Conservation (phyloP, 2,888 invertebrate species). For the Aelia acuminata region DNA sequence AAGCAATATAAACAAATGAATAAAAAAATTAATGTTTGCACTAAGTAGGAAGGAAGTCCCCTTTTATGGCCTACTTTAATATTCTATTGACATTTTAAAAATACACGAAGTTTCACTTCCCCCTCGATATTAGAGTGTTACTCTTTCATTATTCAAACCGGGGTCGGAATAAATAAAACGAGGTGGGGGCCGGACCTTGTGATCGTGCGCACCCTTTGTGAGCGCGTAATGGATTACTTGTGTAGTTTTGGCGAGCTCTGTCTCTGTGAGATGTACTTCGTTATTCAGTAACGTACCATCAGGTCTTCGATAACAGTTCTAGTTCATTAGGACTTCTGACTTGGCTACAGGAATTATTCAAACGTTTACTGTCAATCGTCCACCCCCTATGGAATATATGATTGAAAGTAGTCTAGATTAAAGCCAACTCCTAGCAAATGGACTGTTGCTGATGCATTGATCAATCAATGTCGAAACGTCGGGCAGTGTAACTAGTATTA, state of each 20-base stretch:
- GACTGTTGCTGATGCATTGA: neutral
- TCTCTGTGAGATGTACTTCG: neutral
- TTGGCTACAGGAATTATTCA: neutral
- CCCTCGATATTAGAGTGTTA: neutral
- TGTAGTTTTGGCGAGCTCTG: neutral
- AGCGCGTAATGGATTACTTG: neutral
- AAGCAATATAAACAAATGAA: too few relatives aligned
- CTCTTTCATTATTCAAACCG: neutral
- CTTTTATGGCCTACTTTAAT: neutral
- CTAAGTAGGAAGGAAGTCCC: neutral
- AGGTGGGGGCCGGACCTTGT: neutral
- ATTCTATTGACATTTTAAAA: conserved; percentile 5
- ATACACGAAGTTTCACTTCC: neutral
- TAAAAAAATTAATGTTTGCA: too few relatives aligned
- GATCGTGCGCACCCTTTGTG: neutral
- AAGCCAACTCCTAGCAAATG: neutral
- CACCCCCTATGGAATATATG: neutral
- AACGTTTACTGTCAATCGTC: neutral
- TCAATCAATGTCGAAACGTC: too few relatives aligned
- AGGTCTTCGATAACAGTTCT: neutral
- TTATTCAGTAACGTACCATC: neutral
- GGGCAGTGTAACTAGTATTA: too few relatives aligned
- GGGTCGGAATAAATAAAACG: neutral
- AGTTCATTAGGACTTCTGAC: neutral
- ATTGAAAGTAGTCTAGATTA: neutral